Evolutionary conservation across 1,140 invertebrate genomes (phyloP).

Genomic region (Euschistus heros): DNA sequence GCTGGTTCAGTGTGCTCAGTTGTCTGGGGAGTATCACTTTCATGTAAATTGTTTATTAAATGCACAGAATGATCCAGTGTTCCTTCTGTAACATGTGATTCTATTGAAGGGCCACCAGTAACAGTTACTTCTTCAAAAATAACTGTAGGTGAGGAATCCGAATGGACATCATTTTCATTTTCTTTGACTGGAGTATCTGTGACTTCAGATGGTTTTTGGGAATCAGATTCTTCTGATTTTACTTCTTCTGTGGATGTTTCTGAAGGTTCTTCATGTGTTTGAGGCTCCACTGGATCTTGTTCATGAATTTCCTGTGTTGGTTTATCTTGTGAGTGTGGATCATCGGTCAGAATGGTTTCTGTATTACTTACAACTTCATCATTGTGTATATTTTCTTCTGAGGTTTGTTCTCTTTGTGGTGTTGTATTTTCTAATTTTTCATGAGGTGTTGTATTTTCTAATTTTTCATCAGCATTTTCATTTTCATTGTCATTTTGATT

Average conservation of each 20-base stretch:
- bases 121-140: slow-evolving; percentile 3
- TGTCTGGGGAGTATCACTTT: not conserved
- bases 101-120: not conserved
- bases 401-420: not conserved
- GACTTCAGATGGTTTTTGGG: not conserved
- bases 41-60: not conserved
- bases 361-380: not conserved
- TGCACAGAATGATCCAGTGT: not conserved
- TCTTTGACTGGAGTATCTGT: not conserved
- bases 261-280: not conserved
- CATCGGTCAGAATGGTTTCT: not conserved
- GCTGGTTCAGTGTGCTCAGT: not conserved
- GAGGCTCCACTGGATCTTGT: not conserved
- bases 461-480: not conserved
- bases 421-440: not conserved
- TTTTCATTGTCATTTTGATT: not conserved
- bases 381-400: slow-evolving; percentile 1
- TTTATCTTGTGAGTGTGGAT: not conserved
- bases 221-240: too few species aligned
- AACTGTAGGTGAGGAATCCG: not conserved
- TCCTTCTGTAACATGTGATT: slow-evolving; percentile 12
- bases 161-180: not conserved
- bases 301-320: not conserved
- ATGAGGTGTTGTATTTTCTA: not conserved
- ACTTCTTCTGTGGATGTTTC: not conserved